A percentile compares a stretch with the other conserved stretches of the same genome.
Conservation (phyloP, 2,888 invertebrate species). For the Bombylius major region DNA sequence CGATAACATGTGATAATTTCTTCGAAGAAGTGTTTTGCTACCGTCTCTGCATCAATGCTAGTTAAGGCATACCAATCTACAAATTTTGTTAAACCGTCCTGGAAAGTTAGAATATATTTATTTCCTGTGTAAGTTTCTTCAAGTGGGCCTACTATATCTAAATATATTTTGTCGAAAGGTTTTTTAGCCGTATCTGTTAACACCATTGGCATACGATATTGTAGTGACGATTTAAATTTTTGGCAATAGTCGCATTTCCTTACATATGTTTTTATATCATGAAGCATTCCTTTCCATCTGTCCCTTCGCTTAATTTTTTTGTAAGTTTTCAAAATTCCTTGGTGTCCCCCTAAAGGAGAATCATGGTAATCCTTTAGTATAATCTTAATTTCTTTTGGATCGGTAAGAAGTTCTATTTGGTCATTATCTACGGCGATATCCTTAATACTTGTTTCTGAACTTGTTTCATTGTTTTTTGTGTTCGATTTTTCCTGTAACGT, state of each 20-base stretch:
- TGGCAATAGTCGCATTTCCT: background rate
- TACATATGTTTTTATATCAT: background rate
- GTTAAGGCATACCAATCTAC: slow-evolving; percentile 4
- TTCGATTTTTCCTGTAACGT: too few species aligned
- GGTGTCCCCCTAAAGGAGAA: background rate
- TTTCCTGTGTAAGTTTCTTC: background rate
- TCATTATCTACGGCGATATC: background rate
- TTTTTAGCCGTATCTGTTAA: background rate
- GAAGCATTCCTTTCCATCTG: background rate
- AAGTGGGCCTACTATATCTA: slow-evolving; percentile 1
- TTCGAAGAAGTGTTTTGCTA: slow-evolving; percentile 4
- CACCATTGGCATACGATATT: background rate
- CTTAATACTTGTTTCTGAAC: too few species aligned
- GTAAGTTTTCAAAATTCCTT: background rate
- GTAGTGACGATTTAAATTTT: background rate
- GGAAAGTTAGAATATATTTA: slow-evolving; percentile 9
- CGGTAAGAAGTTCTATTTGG: background rate
- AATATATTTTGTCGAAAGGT: background rate
- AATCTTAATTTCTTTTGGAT: background rate
- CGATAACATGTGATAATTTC: slow-evolving; percentile 2
- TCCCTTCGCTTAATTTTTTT: background rate
- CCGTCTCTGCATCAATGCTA: slow-evolving; percentile 7
- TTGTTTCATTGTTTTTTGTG: too few species aligned
- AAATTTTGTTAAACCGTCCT: slow-evolving; percentile 8
- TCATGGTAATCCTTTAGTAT: background rate